These are phyloP conservation scores for Neria commutata DNA, from an alignment of 2,888 invertebrate species.

Conservation along the genomic window DNA sequence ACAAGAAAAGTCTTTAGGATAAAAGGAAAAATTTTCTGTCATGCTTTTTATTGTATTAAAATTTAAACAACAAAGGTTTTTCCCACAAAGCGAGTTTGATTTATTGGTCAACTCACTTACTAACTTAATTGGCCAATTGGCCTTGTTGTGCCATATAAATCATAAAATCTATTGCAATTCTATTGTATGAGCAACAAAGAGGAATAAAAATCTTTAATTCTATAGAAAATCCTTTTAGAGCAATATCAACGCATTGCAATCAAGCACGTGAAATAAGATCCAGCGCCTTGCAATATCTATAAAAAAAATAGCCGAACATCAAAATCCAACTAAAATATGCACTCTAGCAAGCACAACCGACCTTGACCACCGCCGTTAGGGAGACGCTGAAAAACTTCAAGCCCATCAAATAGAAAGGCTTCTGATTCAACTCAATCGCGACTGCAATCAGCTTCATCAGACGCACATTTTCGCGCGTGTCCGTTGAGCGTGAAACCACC, in stretches of 20 bases:
- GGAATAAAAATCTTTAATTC: no score
- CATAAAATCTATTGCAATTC: no score
- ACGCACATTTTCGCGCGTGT: constrained; percentile 40
- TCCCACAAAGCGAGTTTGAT: no score
- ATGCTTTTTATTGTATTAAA: no score
- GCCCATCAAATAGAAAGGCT: constrained; percentile 35
- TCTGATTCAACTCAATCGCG: constrained; percentile 43
- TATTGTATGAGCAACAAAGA: no score
- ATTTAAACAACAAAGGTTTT: no score
- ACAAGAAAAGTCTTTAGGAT: no score
- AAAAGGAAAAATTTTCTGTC: no score
- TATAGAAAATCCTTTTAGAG: no score
- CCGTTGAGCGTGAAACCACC: constrained; percentile 39
- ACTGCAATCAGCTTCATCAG: constrained; percentile 43
- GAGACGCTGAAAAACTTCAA: constrained; percentile 49
- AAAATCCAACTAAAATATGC: background rate
- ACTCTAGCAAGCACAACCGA: background rate
- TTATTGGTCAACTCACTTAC: no score
- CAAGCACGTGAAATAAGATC: constrained; percentile 52
- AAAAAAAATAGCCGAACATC: background rate
- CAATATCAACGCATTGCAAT: constrained; percentile 46
- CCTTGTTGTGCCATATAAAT: no score
- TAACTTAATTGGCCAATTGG: no score
- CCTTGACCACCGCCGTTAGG: constrained; percentile 39
- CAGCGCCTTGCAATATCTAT: constrained; percentile 49